Evolutionary conservation across 2,888 invertebrate species (phyloP), one percentile per base, ranked within the genome.

Genomic region (Bruchidius siliquastri): DNA sequence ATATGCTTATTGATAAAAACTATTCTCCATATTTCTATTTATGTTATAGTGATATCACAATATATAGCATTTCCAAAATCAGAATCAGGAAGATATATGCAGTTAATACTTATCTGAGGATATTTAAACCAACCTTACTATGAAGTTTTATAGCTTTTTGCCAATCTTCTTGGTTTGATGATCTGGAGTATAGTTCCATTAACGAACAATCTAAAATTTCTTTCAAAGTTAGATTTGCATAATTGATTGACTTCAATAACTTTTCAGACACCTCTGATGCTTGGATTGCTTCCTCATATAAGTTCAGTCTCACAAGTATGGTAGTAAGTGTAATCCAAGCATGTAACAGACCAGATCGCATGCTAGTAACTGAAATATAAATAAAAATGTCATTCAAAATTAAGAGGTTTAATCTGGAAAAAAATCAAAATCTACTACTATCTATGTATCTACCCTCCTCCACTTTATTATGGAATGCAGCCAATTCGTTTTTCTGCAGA

Each of bases 301-400:
- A 88, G 72, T 89, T 87, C 67, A 91, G 82, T 76, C 84, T 85
- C 72, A 87, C 80, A 80, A 88, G 87, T 68, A 88, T 85, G 71
- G 86, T 84, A 4, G 87, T 86, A 67, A 91, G 83, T 67, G 90
- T 81, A 69, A 89, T 81, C 84, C 89, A 87, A 0, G 89, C 88
- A 72, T 88, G 84, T 18, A 87, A 79, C 68, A 88, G 86, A 21
- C 86, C 85, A 0, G 88, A 86, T 77, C 88, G 86, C 32, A 83
- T 76, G 22, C 80, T 77, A 74, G 88, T 85, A 0, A 88, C 85
- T 80, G 18, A 3, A 49, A 49, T 13, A 77, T 80, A 71, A 22
- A 21, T 32, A 72, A 73, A 71, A n/a, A 30, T 22, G 20, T 6
- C 20, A 68, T 68, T 21, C n/a, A 6, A 67, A 67, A 8, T 8